Percentiles rank a stretch among this genome's conserved stretches.
phyloP scores from a whole-genome alignment of 2,797 vertebrate genomes.

The Lates japonicus region DNA sequence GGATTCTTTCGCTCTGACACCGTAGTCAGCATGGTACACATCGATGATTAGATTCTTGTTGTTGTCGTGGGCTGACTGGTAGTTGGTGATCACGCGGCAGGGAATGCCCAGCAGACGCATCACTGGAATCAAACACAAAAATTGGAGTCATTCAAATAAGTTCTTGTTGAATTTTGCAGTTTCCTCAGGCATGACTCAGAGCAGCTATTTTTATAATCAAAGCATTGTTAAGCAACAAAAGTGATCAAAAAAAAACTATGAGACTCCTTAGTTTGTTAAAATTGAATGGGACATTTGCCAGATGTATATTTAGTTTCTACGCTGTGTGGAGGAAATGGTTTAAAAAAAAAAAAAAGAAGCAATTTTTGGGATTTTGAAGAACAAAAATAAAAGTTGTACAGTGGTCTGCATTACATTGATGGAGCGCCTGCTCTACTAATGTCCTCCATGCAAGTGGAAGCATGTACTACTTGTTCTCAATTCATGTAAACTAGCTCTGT shows the following conservation, averaged over 20 bases:
- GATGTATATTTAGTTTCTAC: too few species aligned
- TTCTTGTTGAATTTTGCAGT: background rate
- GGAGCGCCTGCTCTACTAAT: too few species aligned
- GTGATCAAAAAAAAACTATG: too few species aligned
- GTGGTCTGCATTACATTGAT: too few species aligned
- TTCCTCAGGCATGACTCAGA: background rate
- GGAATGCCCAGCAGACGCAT: slow-evolving; percentile 91
- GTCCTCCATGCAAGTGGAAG: too few species aligned
- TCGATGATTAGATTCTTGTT: slow-evolving; percentile 81
- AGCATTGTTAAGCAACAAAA: too few species aligned
- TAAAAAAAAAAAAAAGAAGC: too few species aligned
- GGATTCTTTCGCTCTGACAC: slow-evolving; percentile 46
- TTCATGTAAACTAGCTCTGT: too few species aligned
- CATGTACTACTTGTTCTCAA: too few species aligned
- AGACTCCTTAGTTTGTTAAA: background rate
- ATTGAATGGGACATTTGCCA: background rate
- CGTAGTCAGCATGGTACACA: slow-evolving; percentile 77
- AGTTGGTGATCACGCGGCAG: slow-evolving; percentile 89
- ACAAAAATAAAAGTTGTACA: too few species aligned
- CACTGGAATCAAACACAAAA: slow-evolving; percentile 75
- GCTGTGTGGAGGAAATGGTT: too few species aligned
- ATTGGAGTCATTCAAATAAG: background rate
- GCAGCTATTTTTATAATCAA: background rate
- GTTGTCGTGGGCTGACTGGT: slow-evolving; percentile 87
- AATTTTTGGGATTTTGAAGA: too few species aligned